Evolutionary conservation across 2,113 vertebrate species (phyloP).

Genomic region (Trematocara unimaculatum): DNA sequence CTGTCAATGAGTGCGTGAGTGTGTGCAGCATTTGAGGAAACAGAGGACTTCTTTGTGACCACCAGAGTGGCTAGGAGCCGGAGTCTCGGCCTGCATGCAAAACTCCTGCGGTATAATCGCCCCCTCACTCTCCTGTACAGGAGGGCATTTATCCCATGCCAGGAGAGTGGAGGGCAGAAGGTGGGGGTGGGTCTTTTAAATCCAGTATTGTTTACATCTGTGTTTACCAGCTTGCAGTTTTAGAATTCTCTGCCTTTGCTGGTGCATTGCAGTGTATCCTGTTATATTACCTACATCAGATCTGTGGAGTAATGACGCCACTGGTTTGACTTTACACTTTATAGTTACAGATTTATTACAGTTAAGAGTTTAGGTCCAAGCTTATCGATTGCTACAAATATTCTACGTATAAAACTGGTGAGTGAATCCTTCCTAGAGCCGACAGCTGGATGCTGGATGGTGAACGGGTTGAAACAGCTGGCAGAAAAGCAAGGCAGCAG

Average conservation of each 20-base stretch:
- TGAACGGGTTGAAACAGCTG: background rate
- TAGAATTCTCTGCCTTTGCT: background rate
- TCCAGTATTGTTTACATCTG: background rate
- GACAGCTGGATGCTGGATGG: background rate
- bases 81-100: conserved; percentile 57
- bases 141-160: conserved; percentile 67
- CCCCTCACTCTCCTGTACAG: conserved; percentile 61
- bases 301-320: background rate
- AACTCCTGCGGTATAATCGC: conserved; percentile 53
- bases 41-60: conserved; percentile 65
- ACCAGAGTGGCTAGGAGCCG: conserved; percentile 58
- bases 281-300: background rate
- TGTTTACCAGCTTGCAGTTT: background rate
- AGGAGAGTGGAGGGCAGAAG: conserved; percentile 28
- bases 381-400: background rate
- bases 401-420: background rate
- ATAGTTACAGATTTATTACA: background rate
- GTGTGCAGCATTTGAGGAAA: conserved; percentile 36
- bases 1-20: conserved; percentile 20
- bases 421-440: background rate
- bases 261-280: background rate
- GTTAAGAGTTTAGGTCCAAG: background rate
- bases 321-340: background rate
- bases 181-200: background rate
- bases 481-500: background rate